Percentiles rank a stretch among this genome's conserved stretches.
phyloP scores from a whole-genome alignment of 64 coral and sea anemone genomes.

The Exaiptasia diaphana region DNA sequence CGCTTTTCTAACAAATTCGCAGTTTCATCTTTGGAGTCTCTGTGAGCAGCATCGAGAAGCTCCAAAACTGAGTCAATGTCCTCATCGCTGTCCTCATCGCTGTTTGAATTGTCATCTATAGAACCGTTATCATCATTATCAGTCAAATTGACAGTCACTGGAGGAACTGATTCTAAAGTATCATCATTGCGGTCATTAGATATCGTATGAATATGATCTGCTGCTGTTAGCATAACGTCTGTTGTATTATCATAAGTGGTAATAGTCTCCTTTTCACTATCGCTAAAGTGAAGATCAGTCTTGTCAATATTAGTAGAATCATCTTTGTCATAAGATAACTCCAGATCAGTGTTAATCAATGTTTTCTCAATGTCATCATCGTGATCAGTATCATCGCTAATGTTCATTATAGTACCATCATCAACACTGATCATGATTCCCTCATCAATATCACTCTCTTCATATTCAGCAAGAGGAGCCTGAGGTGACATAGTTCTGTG shows the following conservation, averaged over 20 bases:
- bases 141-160: neutral
- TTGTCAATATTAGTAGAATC: no score
- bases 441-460: constrained; percentile 46
- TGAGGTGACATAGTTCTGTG: neutral
- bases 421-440: neutral
- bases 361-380: neutral
- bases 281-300: no score
- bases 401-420: neutral
- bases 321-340: no score
- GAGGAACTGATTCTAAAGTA: neutral
- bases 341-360: no score
- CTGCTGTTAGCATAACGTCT: no score
- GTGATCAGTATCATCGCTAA: neutral
- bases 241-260: no score
- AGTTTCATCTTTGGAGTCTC: neutral
- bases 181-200: neutral
- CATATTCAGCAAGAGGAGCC: constrained; percentile 55
- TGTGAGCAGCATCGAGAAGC: neutral
- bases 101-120: neutral
- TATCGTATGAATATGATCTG: no score
- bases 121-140: neutral
- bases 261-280: no score
- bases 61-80: neutral
- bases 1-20: neutral
- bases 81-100: neutral